Evolutionary conservation across 2,113 vertebrate species (phyloP).

Genomic region (Limnothrissa miodon): DNA sequence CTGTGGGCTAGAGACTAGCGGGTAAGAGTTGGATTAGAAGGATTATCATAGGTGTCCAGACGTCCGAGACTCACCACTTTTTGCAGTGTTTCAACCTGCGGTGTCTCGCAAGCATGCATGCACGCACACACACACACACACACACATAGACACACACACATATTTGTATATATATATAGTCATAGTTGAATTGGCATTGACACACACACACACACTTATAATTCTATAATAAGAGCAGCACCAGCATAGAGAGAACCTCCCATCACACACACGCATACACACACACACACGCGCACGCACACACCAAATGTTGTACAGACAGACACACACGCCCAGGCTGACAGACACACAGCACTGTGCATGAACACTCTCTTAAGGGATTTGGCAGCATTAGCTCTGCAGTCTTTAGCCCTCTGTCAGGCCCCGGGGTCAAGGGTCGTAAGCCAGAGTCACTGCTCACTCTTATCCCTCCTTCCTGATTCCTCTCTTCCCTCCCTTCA

Average conservation of each 20-base stretch:
- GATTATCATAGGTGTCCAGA: background rate
- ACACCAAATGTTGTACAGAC: slow-evolving; percentile 21
- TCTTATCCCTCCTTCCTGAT: background rate
- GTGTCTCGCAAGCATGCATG: background rate
- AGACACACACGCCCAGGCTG: background rate
- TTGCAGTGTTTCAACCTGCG: background rate
- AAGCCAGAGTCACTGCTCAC: slow-evolving; percentile 39
- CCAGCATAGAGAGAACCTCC: no score
- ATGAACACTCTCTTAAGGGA: slow-evolving; percentile 22
- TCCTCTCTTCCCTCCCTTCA: background rate
- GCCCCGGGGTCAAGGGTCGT: slow-evolving; percentile 53
- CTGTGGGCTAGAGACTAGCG: background rate
- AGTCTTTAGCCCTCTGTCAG: slow-evolving; percentile 55
- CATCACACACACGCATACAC: background rate
- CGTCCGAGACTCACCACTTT: background rate
- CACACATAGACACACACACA: no score
- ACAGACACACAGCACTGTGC: background rate
- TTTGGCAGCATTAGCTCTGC: slow-evolving; percentile 55
- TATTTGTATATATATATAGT: no score
- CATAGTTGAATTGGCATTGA: no score
- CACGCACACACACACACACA: background rate
- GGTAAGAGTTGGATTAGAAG: background rate
- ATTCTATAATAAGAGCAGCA: background rate
- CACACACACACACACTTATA: no score
- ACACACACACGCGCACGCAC: slow-evolving; percentile 26